These are phyloP conservation scores for Drosophila niveifrons DNA, from an alignment of 2,888 invertebrate genomes.

Conservation along the genomic window DNA sequence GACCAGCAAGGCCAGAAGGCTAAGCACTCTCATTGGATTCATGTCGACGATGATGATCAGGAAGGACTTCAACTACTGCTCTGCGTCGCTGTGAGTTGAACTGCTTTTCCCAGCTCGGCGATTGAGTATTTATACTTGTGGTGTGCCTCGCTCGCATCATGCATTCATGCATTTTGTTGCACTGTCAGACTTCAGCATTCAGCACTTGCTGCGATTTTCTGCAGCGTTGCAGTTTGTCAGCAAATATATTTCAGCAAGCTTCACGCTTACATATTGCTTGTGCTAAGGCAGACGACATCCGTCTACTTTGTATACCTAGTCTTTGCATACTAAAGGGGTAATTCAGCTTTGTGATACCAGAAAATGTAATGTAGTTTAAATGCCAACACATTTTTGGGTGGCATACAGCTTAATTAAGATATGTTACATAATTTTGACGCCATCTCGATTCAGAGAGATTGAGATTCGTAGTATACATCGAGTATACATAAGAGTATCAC, in stretches of 20 bases:
- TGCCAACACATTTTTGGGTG: too few relatives aligned
- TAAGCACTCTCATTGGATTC: constrained; percentile 74
- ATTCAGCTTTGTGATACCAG: too few relatives aligned
- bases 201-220: constrained; percentile 22
- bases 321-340: neutral
- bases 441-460: too few relatives aligned
- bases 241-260: constrained; percentile 1
- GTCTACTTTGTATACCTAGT: neutral
- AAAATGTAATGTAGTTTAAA: too few relatives aligned
- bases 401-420: too few relatives aligned
- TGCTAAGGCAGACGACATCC: neutral
- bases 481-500: too few relatives aligned
- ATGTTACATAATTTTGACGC: too few relatives aligned
- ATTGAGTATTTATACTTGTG: constrained; percentile 47
- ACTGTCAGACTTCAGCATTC: constrained; percentile 28
- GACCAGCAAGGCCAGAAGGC: constrained; percentile 71
- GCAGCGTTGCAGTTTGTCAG: constrained; percentile 40
- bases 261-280: neutral
- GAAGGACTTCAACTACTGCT: constrained; percentile 20
- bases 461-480: too few relatives aligned
- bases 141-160: neutral
- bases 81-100: constrained; percentile 59
- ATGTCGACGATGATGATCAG: constrained; percentile 40
- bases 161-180: constrained; percentile 3
- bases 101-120: constrained; percentile 50